Evolutionary conservation across 2,113 vertebrate genomes (phyloP), one percentile per base, ranked within the genome.

Genomic region (Poicephalus meyeri): DNA sequence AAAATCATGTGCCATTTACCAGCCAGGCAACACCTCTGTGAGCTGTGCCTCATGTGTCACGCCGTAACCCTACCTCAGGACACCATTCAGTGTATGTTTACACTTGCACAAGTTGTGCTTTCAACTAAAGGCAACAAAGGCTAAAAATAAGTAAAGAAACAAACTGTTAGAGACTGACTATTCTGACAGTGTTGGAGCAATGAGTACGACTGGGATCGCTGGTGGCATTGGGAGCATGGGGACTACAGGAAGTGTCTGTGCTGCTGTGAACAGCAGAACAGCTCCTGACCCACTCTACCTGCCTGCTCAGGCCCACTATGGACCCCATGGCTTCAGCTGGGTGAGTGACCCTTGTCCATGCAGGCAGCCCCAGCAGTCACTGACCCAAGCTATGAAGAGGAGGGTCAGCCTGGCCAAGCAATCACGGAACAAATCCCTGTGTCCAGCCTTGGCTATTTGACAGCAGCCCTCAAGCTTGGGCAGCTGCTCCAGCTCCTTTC

Each of bases 1-100:
- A 6, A 4, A 2, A 5, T 8, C 65, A 11, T 10, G 5, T 0
- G 2, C 44, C 16, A 1, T 13, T 23, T 47, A n/a, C 39, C 1
- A 2, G 44, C 26, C 13, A 4, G 52, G 74, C 50, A 44, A 52
- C 18, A 3, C 28, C 26, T 11, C 50, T 1, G 3, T 4, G 47
- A 52, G 56, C 49, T 15, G 33, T 39, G 78, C 19, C 31, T 1
- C 0, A 5, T 2, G 39, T 8, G 7, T 8, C 2, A 3, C 60
- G 13, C 50, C 1, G 3, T 46, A 47, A 6, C 39, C 64, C 29
- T 4, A 0, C 24, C 15, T 6, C 0, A 1, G 44, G 39, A 41
- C 72, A 24, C 33, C 6, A 2, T 13, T 29, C 21, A 1, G 9
- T 4, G 78, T 24, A 2, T 5, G 17, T 10, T 13, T 44, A 60